Evolutionary conservation across 2,113 vertebrate genomes (phyloP).

Genomic region (Calypte anna): DNA sequence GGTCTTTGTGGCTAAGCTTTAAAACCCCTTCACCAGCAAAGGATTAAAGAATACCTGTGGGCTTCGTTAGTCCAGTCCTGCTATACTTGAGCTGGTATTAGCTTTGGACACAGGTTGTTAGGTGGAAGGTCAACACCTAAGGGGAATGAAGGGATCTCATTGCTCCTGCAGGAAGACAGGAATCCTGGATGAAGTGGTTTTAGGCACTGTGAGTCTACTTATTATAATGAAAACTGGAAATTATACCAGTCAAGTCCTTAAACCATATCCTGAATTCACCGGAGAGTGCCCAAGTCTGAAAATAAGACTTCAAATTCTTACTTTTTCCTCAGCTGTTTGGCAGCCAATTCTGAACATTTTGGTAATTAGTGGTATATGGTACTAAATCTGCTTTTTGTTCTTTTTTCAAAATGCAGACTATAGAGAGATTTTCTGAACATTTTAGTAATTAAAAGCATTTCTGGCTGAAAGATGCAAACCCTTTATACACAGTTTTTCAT

Average conservation of each 20-base stretch:
- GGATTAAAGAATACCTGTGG: neutral
- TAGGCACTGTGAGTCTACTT: neutral
- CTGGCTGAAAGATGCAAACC: neutral
- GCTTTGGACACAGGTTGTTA: neutral
- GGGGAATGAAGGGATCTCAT: neutral
- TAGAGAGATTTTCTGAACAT: neutral
- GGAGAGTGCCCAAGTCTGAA: neutral
- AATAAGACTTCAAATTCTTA: neutral
- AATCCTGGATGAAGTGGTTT: neutral
- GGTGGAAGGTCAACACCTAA: neutral
- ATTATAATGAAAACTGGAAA: neutral
- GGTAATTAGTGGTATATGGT: neutral
- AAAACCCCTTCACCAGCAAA: neutral
- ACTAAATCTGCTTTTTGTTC: neutral
- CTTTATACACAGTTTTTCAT: neutral
- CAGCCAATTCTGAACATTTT: neutral
- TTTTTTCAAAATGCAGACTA: neutral
- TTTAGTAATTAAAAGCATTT: neutral
- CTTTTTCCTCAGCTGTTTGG: neutral
- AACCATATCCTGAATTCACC: neutral
- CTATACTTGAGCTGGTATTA: neutral
- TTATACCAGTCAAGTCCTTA: neutral
- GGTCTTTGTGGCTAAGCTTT: neutral
- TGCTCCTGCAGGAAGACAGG: neutral
- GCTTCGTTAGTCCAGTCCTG: neutral